phyloP scores from a whole-genome alignment of 2,797 vertebrate genomes.

The Philypnodon macrostomus region DNA sequence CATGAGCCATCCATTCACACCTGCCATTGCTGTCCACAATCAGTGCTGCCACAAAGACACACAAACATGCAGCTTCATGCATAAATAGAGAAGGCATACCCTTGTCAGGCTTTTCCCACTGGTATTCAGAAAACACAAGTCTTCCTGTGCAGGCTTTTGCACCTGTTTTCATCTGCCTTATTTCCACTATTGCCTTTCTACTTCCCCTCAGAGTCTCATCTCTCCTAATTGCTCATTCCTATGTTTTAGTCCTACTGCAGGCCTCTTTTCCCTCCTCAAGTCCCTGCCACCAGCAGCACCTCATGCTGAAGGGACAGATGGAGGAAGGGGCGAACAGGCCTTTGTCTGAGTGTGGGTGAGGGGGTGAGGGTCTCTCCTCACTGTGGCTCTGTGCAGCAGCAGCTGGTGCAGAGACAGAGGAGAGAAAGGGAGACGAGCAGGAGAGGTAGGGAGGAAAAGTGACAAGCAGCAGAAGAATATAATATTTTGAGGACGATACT shows the following conservation, averaged over 20 bases:
- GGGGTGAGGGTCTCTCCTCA: slow-evolving; percentile 68
- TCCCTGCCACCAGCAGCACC: slow-evolving; percentile 41
- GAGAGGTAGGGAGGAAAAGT: slow-evolving; percentile 53
- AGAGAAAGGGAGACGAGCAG: slow-evolving; percentile 23
- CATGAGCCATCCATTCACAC: slow-evolving; percentile 22
- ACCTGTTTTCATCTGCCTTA: slow-evolving; percentile 61
- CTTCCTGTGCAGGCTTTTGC: slow-evolving; percentile 71
- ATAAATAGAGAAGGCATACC: slow-evolving; percentile 68
- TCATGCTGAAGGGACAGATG: slow-evolving; percentile 58
- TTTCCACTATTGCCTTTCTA: slow-evolving; percentile 50
- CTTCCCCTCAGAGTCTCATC: slow-evolving; percentile 40
- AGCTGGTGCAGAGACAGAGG: slow-evolving; percentile 70
- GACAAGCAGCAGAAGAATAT: slow-evolving; percentile 38
- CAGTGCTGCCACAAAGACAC: slow-evolving; percentile 34
- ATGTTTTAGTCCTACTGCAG: slow-evolving; percentile 63
- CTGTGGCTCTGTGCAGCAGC: slow-evolving; percentile 66
- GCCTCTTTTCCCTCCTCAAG: slow-evolving; percentile 58
- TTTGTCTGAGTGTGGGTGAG: slow-evolving; percentile 74
- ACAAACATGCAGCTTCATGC: slow-evolving; percentile 62
- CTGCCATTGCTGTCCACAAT: slow-evolving; percentile 26
- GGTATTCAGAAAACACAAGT: slow-evolving; percentile 54
- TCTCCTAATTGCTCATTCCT: slow-evolving; percentile 65
- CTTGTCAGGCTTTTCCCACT: slow-evolving; percentile 61
- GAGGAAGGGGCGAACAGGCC: slow-evolving; percentile 78
- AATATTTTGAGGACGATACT: slow-evolving; percentile 8